Evolutionary conservation across 2,888 invertebrate species (phyloP), one percentile per base, ranked within the genome.

Genomic region (Epistrophe eligans): DNA sequence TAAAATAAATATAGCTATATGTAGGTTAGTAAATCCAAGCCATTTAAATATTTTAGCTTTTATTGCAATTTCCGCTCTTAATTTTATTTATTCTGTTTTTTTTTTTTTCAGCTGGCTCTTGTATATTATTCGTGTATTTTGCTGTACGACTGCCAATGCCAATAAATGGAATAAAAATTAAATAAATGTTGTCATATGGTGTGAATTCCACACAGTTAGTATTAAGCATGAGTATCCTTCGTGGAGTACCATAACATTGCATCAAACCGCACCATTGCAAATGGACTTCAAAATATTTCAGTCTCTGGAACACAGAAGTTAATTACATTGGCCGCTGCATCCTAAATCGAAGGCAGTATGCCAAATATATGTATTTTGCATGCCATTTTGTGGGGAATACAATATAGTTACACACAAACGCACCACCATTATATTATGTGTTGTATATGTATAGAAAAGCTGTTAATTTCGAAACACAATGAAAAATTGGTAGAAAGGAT

Each of bases 261-360:
- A 74, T 74, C 70, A 82, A 79, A 87, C 85, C 85, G 67, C 84
- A 81, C 76, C 48, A 77, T 60, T 55, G 43, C 62, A 71, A 64
- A 76, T 64, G 60, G 28, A 40, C 58, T 24, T 45, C 28, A 60
- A 77, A 72, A 71, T 57, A 70, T 57, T 73, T 57, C 24, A 55
- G 67, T 32, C 55, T 17, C 38, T 38, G 35, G 50, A 38, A 32
- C 8, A 79, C 77, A 74, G 79, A 87, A 87, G 85, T 87, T 87
- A 87, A 87, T 87, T 87, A 82, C 82, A 79, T 70, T 82, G 70
- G 85, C 52, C 57, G 50, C 48, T 67, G 77, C 77, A 85, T 85
- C 70, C 82, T 67, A 50, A 85, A 85, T 81, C 81, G 81, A 85
- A 77, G 77, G 77, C 77, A 71, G 71, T 64, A 76, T 76, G 77